These are phyloP conservation scores for Cataglyphis cursor DNA, from an alignment of 2,888 invertebrate genomes.

Conservation along the genomic window DNA sequence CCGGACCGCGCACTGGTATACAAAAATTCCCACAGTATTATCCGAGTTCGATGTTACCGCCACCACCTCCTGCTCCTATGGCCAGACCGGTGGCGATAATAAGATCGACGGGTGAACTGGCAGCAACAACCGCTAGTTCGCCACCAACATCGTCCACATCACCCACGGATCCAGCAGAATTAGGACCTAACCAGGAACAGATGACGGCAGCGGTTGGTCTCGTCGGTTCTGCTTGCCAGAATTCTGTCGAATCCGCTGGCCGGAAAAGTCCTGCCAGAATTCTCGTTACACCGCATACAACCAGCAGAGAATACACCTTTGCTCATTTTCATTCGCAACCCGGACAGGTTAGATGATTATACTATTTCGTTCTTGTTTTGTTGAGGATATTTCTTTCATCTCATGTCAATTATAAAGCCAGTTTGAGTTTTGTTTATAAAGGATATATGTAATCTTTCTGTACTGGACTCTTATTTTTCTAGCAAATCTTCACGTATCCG, in stretches of 20 bases:
- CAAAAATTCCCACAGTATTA: slow-evolving; percentile 93
- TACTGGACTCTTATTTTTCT: slow-evolving; percentile 77
- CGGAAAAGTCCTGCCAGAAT: slow-evolving; percentile 86
- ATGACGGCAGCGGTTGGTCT: slow-evolving; percentile 83
- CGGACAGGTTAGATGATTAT: slow-evolving; percentile 89
- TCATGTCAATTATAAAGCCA: background rate
- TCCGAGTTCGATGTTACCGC: slow-evolving; percentile 97
- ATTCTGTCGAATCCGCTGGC: slow-evolving; percentile 82
- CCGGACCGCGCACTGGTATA: slow-evolving; percentile 86
- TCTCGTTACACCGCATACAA: slow-evolving; percentile 87
- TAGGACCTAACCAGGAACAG: slow-evolving; percentile 83
- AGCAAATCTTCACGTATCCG: slow-evolving; percentile 97
- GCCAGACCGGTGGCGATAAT: slow-evolving; percentile 98
- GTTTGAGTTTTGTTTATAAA: background rate
- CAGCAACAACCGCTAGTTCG: slow-evolving; percentile 89
- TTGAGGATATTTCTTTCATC: background rate
- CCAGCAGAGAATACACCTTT: slow-evolving; percentile 93
- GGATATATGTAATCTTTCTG: background rate
- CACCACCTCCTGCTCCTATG: slow-evolving; percentile 98
- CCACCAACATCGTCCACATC: slow-evolving; percentile 89
- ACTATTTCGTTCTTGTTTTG: background rate
- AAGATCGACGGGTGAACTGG: slow-evolving; percentile 92
- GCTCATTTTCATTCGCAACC: slow-evolving; percentile 97
- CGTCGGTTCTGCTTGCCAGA: slow-evolving; percentile 86
- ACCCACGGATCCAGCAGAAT: slow-evolving; percentile 84